Evolutionary conservation across 1,140 invertebrate species (phyloP).

Genomic region (Hyles vespertilio): DNA sequence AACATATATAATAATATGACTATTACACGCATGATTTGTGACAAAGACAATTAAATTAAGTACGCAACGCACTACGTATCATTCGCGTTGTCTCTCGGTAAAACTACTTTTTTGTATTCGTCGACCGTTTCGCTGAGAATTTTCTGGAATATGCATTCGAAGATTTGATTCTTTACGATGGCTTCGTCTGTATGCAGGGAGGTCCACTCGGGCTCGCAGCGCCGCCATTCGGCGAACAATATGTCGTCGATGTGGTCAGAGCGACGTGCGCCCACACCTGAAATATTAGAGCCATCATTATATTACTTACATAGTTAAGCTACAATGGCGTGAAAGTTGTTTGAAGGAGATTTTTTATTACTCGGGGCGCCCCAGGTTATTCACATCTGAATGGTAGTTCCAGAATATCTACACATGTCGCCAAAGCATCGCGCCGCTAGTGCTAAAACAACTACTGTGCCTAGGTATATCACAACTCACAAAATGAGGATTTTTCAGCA

Average conservation of each 20-base stretch:
- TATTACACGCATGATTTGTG: slow-evolving; percentile 1
- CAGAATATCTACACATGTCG: too few species aligned
- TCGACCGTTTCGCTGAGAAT: slow-evolving; percentile 58
- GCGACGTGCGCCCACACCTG: slow-evolving; percentile 47
- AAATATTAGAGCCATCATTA: background rate
- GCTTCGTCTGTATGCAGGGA: slow-evolving; percentile 55
- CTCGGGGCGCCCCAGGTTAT: too few species aligned
- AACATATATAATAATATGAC: too few species aligned
- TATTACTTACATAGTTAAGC: too few species aligned
- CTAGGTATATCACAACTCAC: too few species aligned
- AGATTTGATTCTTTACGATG: slow-evolving; percentile 60
- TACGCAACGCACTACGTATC: slow-evolving; percentile 6
- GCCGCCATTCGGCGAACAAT: slow-evolving; percentile 60
- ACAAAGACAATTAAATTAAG: background rate
- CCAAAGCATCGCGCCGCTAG: too few species aligned
- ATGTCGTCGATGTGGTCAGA: slow-evolving; percentile 68
- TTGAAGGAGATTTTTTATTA: too few species aligned
- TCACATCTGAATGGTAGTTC: too few species aligned
- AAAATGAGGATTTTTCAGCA: too few species aligned
- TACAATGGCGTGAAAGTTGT: too few species aligned
- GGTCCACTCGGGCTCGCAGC: slow-evolving; percentile 67
- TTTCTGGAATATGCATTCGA: slow-evolving; percentile 63
- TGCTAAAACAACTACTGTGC: too few species aligned
- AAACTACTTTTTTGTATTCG: slow-evolving; percentile 55
- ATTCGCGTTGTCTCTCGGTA: too few species aligned